Conservation (phyloP, 2,888 invertebrate species). For the Xanthia togata region DNA sequence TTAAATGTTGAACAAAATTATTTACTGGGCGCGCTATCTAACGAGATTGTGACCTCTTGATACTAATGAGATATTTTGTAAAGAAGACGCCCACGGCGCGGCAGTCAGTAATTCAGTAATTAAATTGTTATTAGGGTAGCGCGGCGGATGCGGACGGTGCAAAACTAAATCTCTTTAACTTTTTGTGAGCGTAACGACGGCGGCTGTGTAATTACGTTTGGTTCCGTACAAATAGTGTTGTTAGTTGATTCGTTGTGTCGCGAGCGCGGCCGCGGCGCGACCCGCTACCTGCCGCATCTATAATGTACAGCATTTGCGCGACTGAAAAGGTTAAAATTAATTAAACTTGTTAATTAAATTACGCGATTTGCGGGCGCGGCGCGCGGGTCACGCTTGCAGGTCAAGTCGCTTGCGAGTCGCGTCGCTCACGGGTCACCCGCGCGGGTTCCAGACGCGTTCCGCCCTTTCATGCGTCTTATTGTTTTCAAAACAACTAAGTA, state of each 20-base stretch:
- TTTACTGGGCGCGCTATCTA: no score
- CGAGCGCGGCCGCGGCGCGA: conserved; percentile 27
- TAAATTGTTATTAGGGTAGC: no score
- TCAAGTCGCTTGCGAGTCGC: not conserved
- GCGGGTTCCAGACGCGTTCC: not conserved
- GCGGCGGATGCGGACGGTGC: no score
- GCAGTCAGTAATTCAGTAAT: no score
- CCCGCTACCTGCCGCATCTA: conserved; percentile 59
- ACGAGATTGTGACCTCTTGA: no score
- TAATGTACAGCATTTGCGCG: conserved; percentile 67
- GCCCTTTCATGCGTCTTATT: not conserved
- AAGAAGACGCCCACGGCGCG: no score
- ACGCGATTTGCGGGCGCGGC: conserved; percentile 39
- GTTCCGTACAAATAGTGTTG: conserved; percentile 41
- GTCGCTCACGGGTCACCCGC: not conserved
- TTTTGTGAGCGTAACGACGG: no score
- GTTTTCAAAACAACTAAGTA: conserved; percentile 12
- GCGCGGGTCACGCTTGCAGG: not conserved
- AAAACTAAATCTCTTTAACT: no score
- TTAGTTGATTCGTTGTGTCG: conserved; percentile 16
- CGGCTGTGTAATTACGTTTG: no score
- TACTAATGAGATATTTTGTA: no score
- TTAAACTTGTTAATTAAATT: conserved; percentile 83
- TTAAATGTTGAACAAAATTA: no score
- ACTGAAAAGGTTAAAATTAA: conserved; percentile 80